phyloP scores from a whole-genome alignment of 2,797 vertebrate species.

The Hemibagrus guttatus region DNA sequence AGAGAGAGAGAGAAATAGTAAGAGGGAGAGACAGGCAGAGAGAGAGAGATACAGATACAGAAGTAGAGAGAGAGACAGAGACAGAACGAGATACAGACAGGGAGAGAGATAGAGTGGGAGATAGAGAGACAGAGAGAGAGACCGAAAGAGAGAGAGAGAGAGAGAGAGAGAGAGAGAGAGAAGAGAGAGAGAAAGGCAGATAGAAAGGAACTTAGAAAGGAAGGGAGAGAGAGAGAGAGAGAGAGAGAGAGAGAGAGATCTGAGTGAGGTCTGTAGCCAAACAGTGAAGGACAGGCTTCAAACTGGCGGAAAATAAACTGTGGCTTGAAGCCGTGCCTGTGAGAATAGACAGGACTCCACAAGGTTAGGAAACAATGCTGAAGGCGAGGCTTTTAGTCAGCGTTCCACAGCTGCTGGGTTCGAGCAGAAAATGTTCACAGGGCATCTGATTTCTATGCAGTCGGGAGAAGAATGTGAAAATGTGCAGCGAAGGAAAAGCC shows the following conservation, averaged over 20 bases:
- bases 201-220: too few species aligned
- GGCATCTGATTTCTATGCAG: conserved; percentile 7
- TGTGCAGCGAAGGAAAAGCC: background rate
- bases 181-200: too few species aligned
- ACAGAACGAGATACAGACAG: too few species aligned
- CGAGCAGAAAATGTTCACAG: conserved; percentile 24
- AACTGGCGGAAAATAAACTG: conserved; percentile 64
- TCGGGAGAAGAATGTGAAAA: conserved; percentile 1
- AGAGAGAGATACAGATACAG: too few species aligned
- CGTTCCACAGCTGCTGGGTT: conserved; percentile 24
- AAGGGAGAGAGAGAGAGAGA: background rate
- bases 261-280: conserved; percentile 65
- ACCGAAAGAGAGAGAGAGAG: background rate
- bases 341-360: conserved; percentile 22
- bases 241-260: conserved; percentile 9
- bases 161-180: too few species aligned
- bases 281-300: conserved; percentile 68
- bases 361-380: conserved; percentile 24
- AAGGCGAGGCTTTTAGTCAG: conserved; percentile 27
- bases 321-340: conserved; percentile 33
- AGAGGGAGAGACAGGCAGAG: too few species aligned
- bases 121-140: background rate
- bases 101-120: too few species aligned
- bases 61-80: too few species aligned
- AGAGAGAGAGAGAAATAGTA: too few species aligned